phyloP scores from a whole-genome alignment of 2,113 vertebrate genomes.

The Trochalopteron elliotii region DNA sequence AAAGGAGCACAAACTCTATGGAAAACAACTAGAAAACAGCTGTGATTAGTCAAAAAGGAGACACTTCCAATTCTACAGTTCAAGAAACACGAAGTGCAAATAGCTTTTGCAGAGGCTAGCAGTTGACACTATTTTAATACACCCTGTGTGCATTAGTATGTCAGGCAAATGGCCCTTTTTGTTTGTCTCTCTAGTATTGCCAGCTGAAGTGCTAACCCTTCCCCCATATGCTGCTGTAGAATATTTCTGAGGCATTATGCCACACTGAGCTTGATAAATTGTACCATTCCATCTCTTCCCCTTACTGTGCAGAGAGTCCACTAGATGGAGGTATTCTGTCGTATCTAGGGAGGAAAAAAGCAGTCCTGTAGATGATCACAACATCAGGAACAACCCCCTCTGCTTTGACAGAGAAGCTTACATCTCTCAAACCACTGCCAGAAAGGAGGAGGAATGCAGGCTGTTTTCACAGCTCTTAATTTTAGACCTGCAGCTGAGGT shows the following conservation, averaged over 20 bases:
- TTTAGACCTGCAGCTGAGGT: neutral
- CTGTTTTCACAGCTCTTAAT: neutral
- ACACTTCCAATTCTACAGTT: neutral
- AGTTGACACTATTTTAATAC: neutral
- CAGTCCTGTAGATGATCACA: neutral
- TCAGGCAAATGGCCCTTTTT: neutral
- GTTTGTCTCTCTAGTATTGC: neutral
- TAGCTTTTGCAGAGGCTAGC: neutral
- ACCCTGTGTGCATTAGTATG: neutral
- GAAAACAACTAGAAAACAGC: neutral
- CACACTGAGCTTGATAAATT: neutral
- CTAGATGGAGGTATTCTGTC: slow-evolving; percentile 69
- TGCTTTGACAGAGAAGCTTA: slow-evolving; percentile 1
- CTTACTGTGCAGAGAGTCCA: slow-evolving; percentile 7
- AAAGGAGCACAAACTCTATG: neutral
- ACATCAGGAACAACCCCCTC: neutral
- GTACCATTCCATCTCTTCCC: neutral
- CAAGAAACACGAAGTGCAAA: neutral
- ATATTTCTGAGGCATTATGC: neutral
- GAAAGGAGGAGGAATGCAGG: neutral
- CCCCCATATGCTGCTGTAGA: neutral
- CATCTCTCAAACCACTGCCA: neutral
- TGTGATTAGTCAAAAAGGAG: neutral
- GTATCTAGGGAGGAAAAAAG: neutral
- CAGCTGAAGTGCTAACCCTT: neutral